Percentiles rank a stretch among this genome's conserved stretches.
Evolutionary conservation across 2,888 invertebrate species (phyloP).

Genomic region (Pseudococcus viburni): DNA sequence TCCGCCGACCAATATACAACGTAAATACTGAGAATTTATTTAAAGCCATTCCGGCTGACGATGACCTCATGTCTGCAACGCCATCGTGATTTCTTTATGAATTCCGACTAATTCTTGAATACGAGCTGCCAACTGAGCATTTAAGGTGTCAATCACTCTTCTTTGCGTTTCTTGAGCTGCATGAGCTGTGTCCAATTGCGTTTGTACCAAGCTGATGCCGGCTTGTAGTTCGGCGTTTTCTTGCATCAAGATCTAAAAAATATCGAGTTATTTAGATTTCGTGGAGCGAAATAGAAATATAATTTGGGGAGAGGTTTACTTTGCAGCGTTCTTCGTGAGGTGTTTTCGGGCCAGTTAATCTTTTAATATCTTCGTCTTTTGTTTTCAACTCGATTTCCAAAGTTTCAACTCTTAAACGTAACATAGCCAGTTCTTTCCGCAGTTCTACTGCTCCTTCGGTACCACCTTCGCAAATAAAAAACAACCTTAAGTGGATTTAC

Average conservation of each 20-base stretch:
- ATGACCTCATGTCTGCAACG: conserved; percentile 79
- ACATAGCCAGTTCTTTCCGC: conserved; percentile 80
- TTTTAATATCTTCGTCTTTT: conserved; percentile 86
- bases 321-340: conserved; percentile 71
- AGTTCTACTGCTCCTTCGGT: conserved; percentile 84
- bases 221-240: conserved; percentile 79
- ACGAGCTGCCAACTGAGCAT: conserved; percentile 85
- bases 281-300: not conserved
- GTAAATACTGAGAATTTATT: conserved; percentile 40
- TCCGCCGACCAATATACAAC: conserved; percentile 27
- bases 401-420: conserved; percentile 86
- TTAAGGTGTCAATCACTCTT: conserved; percentile 85
- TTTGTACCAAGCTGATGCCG: conserved; percentile 82
- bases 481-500: not conserved
- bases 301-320: conserved; percentile 68
- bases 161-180: conserved; percentile 87
- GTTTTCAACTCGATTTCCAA: conserved; percentile 85
- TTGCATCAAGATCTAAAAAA: conserved; percentile 75
- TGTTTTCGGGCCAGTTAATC: conserved; percentile 72
- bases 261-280: conserved; percentile 60
- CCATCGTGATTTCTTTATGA: conserved; percentile 87
- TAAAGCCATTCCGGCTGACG: conserved; percentile 66
- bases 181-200: conserved; percentile 84
- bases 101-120: conserved; percentile 85
- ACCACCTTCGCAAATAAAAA: conserved; percentile 71